Conservation (phyloP, 2,888 invertebrate species). For the Cecidostiba fungosa region DNA sequence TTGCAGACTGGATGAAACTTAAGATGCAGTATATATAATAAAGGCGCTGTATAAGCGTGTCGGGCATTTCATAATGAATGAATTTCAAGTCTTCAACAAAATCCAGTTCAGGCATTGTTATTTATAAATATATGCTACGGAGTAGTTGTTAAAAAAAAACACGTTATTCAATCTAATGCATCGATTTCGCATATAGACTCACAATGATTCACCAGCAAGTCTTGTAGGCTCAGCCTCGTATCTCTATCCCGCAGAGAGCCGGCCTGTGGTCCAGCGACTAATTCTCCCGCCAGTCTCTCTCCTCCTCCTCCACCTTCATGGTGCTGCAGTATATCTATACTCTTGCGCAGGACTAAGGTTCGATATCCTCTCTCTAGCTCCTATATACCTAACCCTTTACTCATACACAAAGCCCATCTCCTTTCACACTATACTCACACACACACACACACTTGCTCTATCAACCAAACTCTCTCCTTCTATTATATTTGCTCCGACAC, state of each 20-base stretch:
- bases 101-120: no score
- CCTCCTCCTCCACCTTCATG: background rate
- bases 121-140: no score
- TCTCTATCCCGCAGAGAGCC: slow-evolving; percentile 14
- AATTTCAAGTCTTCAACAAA: no score
- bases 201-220: no score
- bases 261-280: slow-evolving; percentile 17
- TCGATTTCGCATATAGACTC: no score
- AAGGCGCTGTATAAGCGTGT: no score
- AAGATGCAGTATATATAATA: background rate
- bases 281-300: slow-evolving; percentile 25
- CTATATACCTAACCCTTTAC: background rate
- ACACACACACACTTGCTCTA: slow-evolving; percentile 23
- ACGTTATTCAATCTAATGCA: no score
- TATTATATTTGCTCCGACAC: slow-evolving; percentile 15
- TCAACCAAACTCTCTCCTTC: slow-evolving; percentile 27
- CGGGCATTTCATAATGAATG: no score
- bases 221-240: slow-evolving; percentile 5
- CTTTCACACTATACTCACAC: slow-evolving; percentile 49
- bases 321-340: background rate
- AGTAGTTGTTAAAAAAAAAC: no score
- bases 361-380: slow-evolving; percentile 13
- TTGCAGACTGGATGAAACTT: background rate
- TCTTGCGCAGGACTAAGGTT: slow-evolving; percentile 3
- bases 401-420: background rate